Evolutionary conservation across 2,797 vertebrate species (phyloP).

Genomic region (Sphenopsis melanotis): DNA sequence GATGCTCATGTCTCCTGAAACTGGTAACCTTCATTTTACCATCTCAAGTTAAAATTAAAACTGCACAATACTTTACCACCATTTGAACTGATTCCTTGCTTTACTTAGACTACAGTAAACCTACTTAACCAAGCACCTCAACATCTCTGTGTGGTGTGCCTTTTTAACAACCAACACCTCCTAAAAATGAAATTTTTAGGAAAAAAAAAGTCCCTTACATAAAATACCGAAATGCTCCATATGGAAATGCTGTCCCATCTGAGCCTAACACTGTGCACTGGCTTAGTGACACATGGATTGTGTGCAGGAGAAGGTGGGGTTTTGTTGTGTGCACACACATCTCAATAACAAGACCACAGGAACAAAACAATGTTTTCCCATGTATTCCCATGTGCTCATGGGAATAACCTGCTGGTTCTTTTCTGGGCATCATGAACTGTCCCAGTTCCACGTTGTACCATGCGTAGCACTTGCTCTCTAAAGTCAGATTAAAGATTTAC

Average conservation of each 20-base stretch:
- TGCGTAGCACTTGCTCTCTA: neutral
- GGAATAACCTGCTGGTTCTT: neutral
- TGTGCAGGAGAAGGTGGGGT: neutral
- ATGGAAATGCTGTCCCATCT: neutral
- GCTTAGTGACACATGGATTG: neutral
- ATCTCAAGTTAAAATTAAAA: neutral
- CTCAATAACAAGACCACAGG: neutral
- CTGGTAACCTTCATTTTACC: neutral
- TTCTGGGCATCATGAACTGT: neutral
- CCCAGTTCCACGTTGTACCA: neutral
- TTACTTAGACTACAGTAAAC: neutral
- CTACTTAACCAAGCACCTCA: neutral
- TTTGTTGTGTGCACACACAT: neutral
- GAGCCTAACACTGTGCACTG: neutral
- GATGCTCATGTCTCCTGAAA: neutral
- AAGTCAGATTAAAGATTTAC: slow-evolving; percentile 42
- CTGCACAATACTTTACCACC: neutral
- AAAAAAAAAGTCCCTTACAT: neutral
- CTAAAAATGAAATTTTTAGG: neutral
- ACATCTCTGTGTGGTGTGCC: neutral
- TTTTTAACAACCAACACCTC: neutral
- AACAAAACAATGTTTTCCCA: neutral
- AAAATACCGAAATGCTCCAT: neutral
- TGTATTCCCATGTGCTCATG: neutral
- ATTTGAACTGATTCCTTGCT: neutral